Percentiles rank a stretch among this genome's conserved stretches.
Conservation (phyloP, 2,113 vertebrate genomes). For the Nasalis larvatus region DNA sequence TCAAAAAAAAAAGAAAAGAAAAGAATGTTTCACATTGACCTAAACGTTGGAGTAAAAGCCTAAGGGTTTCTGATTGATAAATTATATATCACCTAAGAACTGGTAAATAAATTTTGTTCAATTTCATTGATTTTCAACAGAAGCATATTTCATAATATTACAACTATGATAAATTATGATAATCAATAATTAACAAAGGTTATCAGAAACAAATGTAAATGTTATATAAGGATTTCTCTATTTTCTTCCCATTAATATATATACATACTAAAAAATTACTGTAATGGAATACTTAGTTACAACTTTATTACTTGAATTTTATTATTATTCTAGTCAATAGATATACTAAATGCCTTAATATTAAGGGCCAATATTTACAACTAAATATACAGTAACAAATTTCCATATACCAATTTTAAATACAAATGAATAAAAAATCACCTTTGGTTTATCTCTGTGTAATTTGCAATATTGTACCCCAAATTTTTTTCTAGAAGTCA, state of each 20-base stretch:
- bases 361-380: slow-evolving; percentile 42
- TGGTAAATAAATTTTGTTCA: slow-evolving; percentile 12
- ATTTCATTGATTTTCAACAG: slow-evolving; percentile 43
- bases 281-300: slow-evolving; percentile 36
- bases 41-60: slow-evolving; percentile 38
- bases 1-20: not conserved
- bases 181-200: slow-evolving; percentile 35
- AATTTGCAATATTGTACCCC: not conserved
- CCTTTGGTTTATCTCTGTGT: slow-evolving; percentile 42
- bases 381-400: slow-evolving; percentile 47
- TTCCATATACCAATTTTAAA: slow-evolving; percentile 58
- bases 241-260: slow-evolving; percentile 19
- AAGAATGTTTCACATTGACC: slow-evolving; percentile 29
- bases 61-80: slow-evolving; percentile 26
- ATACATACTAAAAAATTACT: slow-evolving; percentile 58
- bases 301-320: slow-evolving; percentile 44
- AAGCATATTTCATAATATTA: slow-evolving; percentile 40
- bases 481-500: not conserved
- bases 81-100: not conserved
- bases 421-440: slow-evolving; percentile 55
- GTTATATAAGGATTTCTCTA: slow-evolving; percentile 17
- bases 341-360: slow-evolving; percentile 42
- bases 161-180: slow-evolving; percentile 14
- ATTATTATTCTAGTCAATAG: slow-evolving; percentile 59
- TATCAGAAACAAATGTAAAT: slow-evolving; percentile 34